Conservation (phyloP, 2,113 vertebrate species). For the Aegithalos caudatus region DNA sequence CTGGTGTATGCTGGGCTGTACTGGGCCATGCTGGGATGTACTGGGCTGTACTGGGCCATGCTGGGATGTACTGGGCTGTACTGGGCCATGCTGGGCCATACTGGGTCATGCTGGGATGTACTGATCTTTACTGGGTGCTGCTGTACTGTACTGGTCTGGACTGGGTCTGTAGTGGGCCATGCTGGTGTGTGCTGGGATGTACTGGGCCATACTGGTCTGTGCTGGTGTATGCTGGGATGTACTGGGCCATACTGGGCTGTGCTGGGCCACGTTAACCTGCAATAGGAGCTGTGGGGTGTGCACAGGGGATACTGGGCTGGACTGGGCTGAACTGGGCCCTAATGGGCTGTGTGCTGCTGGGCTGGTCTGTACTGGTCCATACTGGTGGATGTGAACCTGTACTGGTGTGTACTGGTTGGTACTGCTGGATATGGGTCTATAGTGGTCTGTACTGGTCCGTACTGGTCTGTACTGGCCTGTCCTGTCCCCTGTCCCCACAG, state of each 20-base stretch:
- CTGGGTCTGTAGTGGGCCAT: not conserved
- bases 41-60: accelerated
- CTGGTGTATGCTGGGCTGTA: accelerated
- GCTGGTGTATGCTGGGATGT: not conserved
- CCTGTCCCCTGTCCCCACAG: not conserved
- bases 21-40: not conserved
- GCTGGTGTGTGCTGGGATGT: accelerated
- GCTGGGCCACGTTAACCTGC: too few species aligned
- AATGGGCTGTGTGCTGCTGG: too few species aligned
- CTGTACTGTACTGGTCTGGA: not conserved
- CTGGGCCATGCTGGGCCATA: not conserved
- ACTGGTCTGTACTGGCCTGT: not conserved
- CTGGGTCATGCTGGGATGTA: too few species aligned
- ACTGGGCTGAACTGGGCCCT: too few species aligned
- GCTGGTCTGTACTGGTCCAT: too few species aligned
- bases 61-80: accelerated
- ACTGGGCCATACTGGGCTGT: too few species aligned
- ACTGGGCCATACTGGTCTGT: too few species aligned
- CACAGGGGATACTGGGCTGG: too few species aligned
- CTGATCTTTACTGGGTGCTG: too few species aligned
- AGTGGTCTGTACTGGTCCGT: not conserved
- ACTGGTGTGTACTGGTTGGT: not conserved
- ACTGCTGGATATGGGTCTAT: not conserved
- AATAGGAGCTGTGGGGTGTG: too few species aligned
- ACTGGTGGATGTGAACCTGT: too few species aligned